These are phyloP conservation scores for Gandaritis pyraliata DNA, from an alignment of 2,888 invertebrate genomes.

Conservation along the genomic window DNA sequence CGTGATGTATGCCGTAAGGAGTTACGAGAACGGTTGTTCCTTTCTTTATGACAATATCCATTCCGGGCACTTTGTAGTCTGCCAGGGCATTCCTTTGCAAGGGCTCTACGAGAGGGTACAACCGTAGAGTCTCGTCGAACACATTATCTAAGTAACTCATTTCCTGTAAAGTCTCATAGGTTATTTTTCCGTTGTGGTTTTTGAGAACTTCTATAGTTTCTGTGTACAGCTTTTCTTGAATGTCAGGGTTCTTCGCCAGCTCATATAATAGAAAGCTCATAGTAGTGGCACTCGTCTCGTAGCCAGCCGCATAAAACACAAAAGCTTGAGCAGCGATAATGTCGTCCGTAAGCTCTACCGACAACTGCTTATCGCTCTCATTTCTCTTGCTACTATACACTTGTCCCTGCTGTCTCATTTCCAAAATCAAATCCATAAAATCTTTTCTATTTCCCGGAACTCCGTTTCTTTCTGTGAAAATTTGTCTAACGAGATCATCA, in stretches of 20 bases:
- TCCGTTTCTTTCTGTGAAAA: constrained; percentile 28
- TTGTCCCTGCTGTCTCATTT: constrained; percentile 38
- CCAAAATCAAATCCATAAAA: constrained; percentile 48
- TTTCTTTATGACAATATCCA: constrained; percentile 59
- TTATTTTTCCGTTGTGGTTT: constrained; percentile 57
- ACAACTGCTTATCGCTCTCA: constrained; percentile 30
- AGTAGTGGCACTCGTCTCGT: constrained; percentile 67
- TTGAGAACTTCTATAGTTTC: constrained; percentile 60
- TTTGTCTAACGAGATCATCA: too few relatives aligned
- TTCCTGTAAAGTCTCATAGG: constrained; percentile 64
- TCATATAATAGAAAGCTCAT: constrained; percentile 63
- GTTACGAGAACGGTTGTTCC: constrained; percentile 62
- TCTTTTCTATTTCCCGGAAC: constrained; percentile 30
- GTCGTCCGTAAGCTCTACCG: constrained; percentile 52
- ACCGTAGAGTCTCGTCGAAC: constrained; percentile 54
- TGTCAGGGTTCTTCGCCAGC: constrained; percentile 61
- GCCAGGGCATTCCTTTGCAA: constrained; percentile 58
- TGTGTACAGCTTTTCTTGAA: constrained; percentile 59
- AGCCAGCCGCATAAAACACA: constrained; percentile 73
- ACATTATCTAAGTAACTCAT: constrained; percentile 70
- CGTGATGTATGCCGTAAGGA: constrained; percentile 69
- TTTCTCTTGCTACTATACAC: constrained; percentile 16
- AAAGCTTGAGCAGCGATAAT: too few relatives aligned
- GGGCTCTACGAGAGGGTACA: constrained; percentile 70
- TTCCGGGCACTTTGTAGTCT: constrained; percentile 62